Base-by-base conservation (phyloP, 2,797 vertebrate species). In the Crocodylus rhombifer region DNA sequence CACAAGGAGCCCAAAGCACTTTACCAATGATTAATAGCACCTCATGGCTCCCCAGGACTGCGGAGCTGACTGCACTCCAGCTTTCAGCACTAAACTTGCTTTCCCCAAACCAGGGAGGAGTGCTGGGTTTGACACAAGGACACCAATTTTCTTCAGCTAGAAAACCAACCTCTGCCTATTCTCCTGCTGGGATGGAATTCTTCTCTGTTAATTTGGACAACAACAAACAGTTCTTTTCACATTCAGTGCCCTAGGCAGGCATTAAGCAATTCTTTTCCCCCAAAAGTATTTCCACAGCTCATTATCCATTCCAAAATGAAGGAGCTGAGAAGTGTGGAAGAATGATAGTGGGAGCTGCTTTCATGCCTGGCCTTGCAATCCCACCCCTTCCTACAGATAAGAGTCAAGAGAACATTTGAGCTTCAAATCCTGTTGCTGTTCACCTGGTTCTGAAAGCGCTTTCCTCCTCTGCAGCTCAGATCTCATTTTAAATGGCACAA, bases 1-100 rank as follows among this genome's bases (percentile, higher is more conserved):
- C 51, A 5, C 84, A 16, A n/a, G 76, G 65, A 33, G 13, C 14
- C 62, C 9, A 33, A 17, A 62, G 28, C 16, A 2, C 56, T 65
- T 1, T 67, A 65, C 33, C 23, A 1, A 42, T 0, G 42, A 12
- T 1, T 1, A 18, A 3, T 58, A 0, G 2, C 26, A 8, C 51
- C 4, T 0, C 0, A 2, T 2, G 7, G 33, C 69, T 25, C 77
- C 11, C 14, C 57, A 2, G 42, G 18, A 2, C 55, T 21, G 51
- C 55, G 2, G 17, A 1, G 25, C 4, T 58, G 28, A 14, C 28
- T 21, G 21, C 65, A 42, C 42, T 42, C 57, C 56, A 75, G 58
- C 7, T 51, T 28, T 33, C 21, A 7, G 17, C 3, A n/a, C 4
- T 26, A 4, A 21, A 42, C 17, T 3, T 58, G 58, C 67, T n/a